Evolutionary conservation across 2,888 invertebrate genomes (phyloP).

Genomic region (Glyphotaelius pellucidus): DNA sequence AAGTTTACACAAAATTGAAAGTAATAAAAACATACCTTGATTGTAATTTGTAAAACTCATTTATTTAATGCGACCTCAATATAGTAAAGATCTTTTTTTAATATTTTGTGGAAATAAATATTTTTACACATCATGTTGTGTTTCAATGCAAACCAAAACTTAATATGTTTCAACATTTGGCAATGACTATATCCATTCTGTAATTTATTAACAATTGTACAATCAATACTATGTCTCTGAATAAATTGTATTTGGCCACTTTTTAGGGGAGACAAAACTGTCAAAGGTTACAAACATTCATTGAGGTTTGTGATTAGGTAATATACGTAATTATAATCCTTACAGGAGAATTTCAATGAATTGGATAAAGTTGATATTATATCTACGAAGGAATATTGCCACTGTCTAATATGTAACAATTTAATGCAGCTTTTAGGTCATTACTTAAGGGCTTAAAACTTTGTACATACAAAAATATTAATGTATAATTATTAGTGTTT

Average conservation of each 20-base stretch:
- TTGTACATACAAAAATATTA: neutral
- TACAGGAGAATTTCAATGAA: too few species aligned
- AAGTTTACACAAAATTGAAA: neutral
- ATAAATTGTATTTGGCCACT: neutral
- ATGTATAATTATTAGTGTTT: neutral
- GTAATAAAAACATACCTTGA: neutral
- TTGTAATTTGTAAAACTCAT: neutral
- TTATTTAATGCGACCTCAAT: neutral
- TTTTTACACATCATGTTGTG: neutral
- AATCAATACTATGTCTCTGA: neutral
- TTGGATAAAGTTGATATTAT: neutral
- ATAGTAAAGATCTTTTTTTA: neutral
- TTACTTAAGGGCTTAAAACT: neutral
- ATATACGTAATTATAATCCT: neutral
- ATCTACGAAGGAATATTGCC: neutral
- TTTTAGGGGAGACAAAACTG: neutral
- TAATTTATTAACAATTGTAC: neutral
- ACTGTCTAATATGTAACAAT: neutral
- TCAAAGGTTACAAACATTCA: too few species aligned
- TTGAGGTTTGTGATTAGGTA: neutral
- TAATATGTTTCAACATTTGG: neutral
- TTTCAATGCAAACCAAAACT: neutral
- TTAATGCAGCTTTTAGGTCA: neutral
- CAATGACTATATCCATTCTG: neutral
- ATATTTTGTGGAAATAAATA: slow-evolving; percentile 2